phyloP scores from a whole-genome alignment of 1,140 invertebrate species.

The Meteorus sp. region DNA sequence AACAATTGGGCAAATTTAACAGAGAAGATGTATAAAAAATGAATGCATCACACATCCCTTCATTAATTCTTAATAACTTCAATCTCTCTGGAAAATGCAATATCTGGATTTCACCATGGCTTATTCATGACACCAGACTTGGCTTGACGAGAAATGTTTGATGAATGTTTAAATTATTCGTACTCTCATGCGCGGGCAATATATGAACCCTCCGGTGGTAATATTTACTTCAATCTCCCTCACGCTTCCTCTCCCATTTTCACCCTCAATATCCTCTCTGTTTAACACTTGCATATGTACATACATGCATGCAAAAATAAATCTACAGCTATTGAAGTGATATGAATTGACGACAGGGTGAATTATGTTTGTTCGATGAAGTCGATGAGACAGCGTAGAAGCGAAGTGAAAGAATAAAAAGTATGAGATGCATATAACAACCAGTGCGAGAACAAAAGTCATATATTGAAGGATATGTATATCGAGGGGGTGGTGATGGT shows the following conservation, averaged over 20 bases:
- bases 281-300: too few relatives aligned
- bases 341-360: constrained; percentile 27
- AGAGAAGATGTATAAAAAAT: too few relatives aligned
- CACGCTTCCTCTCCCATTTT: not conserved
- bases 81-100: too few relatives aligned
- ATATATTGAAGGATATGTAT: too few relatives aligned
- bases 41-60: too few relatives aligned
- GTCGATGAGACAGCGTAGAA: constrained; percentile 24
- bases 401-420: not conserved
- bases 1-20: too few relatives aligned
- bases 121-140: constrained; percentile 15
- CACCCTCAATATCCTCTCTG: too few relatives aligned
- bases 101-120: not conserved
- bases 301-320: not conserved
- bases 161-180: constrained; percentile 19
- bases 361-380: constrained; percentile 45
- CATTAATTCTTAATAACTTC: too few relatives aligned
- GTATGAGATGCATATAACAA: not conserved
- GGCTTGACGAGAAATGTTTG: constrained; percentile 14
- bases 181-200: not conserved
- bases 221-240: too few relatives aligned
- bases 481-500: too few relatives aligned
- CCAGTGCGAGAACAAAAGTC: too few relatives aligned
- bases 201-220: not conserved
- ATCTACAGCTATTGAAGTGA: not conserved